phyloP scores from a whole-genome alignment of 1,140 invertebrate species.

The Cyclargus thomasi region DNA sequence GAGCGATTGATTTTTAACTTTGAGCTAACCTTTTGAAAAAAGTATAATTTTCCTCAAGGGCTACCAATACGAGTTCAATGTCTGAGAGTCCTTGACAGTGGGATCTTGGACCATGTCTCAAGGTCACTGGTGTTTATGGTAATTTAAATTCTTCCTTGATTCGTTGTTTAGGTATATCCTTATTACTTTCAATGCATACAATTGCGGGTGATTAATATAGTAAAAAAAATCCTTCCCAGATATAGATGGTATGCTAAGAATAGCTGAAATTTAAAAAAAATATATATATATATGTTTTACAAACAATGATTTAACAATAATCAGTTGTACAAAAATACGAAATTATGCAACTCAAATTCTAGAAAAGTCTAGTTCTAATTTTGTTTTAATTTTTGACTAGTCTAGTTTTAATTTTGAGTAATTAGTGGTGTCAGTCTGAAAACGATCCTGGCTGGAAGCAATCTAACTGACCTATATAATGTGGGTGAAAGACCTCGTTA shows the following conservation, averaged over 20 bases:
- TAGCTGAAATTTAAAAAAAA: too few species aligned
- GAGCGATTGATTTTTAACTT: not conserved
- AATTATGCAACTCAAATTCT: too few species aligned
- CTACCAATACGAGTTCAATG: not conserved
- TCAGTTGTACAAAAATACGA: too few species aligned
- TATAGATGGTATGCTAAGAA: too few species aligned
- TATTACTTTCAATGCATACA: not conserved
- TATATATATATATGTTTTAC: too few species aligned
- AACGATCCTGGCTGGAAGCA: slow-evolving; percentile 38
- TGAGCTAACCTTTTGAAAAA: not conserved
- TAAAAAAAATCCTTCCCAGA: too few species aligned
- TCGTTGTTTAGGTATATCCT: not conserved
- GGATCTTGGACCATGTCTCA: not conserved
- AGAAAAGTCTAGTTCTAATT: too few species aligned
- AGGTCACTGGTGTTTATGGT: not conserved
- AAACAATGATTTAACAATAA: too few species aligned
- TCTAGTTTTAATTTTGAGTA: not conserved
- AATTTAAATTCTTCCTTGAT: not conserved
- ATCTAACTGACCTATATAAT: slow-evolving; percentile 72
- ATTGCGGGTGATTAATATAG: too few species aligned
- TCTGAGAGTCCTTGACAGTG: not conserved
- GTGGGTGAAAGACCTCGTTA: slow-evolving; percentile 72
- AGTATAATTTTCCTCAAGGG: slow-evolving; percentile 1
- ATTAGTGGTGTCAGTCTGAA: slow-evolving; percentile 14
- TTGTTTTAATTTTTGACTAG: too few species aligned